Percentiles rank a stretch among this genome's conserved stretches.
These are phyloP conservation scores for Melieria omissa DNA, from an alignment of 2,888 invertebrate species.

Conservation along the genomic window DNA sequence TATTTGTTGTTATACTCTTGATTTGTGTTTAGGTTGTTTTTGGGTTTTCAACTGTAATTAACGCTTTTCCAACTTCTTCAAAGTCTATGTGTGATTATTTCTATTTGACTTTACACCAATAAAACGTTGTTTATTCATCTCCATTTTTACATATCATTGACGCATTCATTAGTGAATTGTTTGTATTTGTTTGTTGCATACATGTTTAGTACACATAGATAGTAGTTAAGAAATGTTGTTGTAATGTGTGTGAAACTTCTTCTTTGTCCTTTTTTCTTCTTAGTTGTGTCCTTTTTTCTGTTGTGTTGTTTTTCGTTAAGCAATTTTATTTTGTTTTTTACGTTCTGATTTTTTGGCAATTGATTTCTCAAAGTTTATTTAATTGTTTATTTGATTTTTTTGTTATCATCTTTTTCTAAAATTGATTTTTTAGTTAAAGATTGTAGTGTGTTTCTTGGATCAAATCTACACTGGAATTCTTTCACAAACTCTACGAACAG, in stretches of 20 bases:
- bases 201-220: too few species aligned
- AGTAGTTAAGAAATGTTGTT: too few species aligned
- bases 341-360: neutral
- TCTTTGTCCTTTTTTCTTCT: neutral
- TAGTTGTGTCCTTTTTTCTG: neutral
- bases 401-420: constrained; percentile 1
- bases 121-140: too few species aligned
- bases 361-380: neutral
- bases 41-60: constrained; percentile 38
- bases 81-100: constrained; percentile 35
- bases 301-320: neutral
- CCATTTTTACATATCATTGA: too few species aligned
- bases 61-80: constrained; percentile 60
- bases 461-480: constrained; percentile 52
- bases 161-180: too few species aligned
- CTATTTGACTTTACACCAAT: too few species aligned
- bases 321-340: neutral
- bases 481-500: constrained; percentile 63
- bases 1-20: constrained; percentile 12
- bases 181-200: too few species aligned
- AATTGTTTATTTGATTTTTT: neutral
- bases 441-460: constrained; percentile 28
- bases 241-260: too few species aligned
- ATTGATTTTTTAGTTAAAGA: constrained; percentile 30
- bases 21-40: constrained; percentile 30